These are phyloP conservation scores for Gymnothorax javanicus DNA, from an alignment of 2,797 vertebrate species.

Conservation along the genomic window DNA sequence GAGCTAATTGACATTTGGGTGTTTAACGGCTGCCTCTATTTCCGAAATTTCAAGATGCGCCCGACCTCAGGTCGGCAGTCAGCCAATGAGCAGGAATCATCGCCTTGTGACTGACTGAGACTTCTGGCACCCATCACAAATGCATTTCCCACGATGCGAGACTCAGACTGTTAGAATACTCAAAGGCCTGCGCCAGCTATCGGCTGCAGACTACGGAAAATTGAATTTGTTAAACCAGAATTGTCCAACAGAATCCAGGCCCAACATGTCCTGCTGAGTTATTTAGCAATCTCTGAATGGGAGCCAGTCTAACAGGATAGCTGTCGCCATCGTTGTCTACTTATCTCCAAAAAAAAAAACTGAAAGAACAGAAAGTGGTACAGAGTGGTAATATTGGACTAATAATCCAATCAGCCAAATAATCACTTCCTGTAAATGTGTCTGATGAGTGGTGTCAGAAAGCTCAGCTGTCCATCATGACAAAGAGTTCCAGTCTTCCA, in stretches of 20 bases:
- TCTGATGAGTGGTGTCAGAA: neutral
- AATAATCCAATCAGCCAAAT: neutral
- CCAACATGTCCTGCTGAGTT: neutral
- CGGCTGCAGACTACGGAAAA: neutral
- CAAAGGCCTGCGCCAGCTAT: neutral
- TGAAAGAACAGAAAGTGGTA: neutral
- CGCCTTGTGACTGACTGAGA: neutral
- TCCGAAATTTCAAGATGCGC: neutral
- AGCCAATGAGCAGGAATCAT: neutral
- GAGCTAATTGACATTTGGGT: neutral
- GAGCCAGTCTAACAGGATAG: no score
- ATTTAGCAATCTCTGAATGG: no score
- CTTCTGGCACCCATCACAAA: neutral
- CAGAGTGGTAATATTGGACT: neutral
- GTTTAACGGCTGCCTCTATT: neutral
- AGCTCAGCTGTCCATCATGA: no score
- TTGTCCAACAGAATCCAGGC: neutral
- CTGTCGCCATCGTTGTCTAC: no score
- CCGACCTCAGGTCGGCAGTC: neutral
- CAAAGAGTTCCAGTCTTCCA: no score
- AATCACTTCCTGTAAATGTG: neutral
- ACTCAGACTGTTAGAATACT: neutral
- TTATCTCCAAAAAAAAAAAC: neutral
- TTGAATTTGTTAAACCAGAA: neutral
- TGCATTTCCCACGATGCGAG: neutral